Percentiles rank a stretch among this genome's conserved stretches.
phyloP scores from a whole-genome alignment of 2,113 vertebrate genomes.

The Charina bottae region DNA sequence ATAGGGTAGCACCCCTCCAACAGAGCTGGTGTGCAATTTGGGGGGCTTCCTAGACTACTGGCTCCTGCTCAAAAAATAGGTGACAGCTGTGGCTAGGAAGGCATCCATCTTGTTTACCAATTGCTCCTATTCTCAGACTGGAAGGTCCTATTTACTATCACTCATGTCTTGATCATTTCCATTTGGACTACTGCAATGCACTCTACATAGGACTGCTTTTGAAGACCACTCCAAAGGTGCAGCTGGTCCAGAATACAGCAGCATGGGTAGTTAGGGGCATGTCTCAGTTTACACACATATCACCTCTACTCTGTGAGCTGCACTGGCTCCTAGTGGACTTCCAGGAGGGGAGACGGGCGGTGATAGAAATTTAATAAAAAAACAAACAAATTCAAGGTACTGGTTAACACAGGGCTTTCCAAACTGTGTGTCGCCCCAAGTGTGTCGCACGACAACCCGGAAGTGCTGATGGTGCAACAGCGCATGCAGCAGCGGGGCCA shows the following conservation, averaged over 20 bases:
- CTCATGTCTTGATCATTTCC: background rate
- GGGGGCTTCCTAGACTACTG: background rate
- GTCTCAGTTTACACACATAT: background rate
- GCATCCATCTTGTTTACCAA: background rate
- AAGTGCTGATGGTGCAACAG: no score
- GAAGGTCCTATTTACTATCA: background rate
- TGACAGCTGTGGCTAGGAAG: background rate
- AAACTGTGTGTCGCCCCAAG: no score
- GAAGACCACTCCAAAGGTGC: background rate
- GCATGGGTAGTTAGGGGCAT: background rate
- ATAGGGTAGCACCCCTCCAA: background rate
- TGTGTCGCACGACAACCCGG: no score
- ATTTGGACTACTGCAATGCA: background rate
- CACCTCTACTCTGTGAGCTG: background rate
- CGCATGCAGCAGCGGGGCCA: no score
- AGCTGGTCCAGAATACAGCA: background rate
- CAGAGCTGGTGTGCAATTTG: background rate
- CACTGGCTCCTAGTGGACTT: background rate
- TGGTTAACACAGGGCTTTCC: background rate
- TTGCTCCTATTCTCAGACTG: background rate
- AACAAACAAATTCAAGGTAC: background rate
- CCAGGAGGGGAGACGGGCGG: no score
- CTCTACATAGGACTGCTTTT: background rate
- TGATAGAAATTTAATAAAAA: no score
- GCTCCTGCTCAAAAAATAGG: background rate